Percentiles rank a stretch among this genome's conserved stretches.
phyloP scores from a whole-genome alignment of 2,888 invertebrate genomes.

The Lathronympha strigana region DNA sequence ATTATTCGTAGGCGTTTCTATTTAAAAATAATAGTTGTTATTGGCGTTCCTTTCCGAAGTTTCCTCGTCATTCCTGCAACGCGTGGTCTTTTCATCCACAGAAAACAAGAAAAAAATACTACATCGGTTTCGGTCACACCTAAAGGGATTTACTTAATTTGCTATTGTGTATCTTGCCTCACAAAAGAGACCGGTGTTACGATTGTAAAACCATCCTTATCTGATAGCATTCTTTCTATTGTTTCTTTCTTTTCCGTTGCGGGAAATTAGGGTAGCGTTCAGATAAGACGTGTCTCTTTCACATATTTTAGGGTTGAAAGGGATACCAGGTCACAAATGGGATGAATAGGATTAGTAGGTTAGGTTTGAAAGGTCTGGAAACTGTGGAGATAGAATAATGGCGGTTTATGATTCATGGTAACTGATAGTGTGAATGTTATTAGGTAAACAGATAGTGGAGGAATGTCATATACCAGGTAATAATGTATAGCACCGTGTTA shows the following conservation, averaged over 20 bases:
- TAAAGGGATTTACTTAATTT: slow-evolving; percentile 64
- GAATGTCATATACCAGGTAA: slow-evolving; percentile 4
- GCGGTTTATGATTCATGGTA: slow-evolving; percentile 1
- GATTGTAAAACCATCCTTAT: slow-evolving; percentile 35
- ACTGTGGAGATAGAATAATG: not conserved
- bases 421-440: slow-evolving; percentile 14
- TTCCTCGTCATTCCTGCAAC: not conserved
- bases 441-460: not conserved
- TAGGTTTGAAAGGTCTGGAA: slow-evolving; percentile 11
- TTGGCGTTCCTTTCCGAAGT: no score
- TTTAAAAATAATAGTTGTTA: no score
- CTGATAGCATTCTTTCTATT: slow-evolving; percentile 30
- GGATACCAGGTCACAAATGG: slow-evolving; percentile 13
- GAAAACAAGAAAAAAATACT: slow-evolving; percentile 11
- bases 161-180: slow-evolving; percentile 57
- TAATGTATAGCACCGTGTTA: not conserved
- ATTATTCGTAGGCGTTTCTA: no score
- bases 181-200: slow-evolving; percentile 60
- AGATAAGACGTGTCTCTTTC: slow-evolving; percentile 26
- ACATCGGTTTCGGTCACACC: slow-evolving; percentile 49
- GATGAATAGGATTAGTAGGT: slow-evolving; percentile 32
- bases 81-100: slow-evolving; percentile 7
- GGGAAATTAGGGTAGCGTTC: slow-evolving; percentile 27
- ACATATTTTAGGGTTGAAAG: not conserved
- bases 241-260: slow-evolving; percentile 29